phyloP scores from a whole-genome alignment of 2,797 vertebrate genomes.

The Oophaga sylvatica region DNA sequence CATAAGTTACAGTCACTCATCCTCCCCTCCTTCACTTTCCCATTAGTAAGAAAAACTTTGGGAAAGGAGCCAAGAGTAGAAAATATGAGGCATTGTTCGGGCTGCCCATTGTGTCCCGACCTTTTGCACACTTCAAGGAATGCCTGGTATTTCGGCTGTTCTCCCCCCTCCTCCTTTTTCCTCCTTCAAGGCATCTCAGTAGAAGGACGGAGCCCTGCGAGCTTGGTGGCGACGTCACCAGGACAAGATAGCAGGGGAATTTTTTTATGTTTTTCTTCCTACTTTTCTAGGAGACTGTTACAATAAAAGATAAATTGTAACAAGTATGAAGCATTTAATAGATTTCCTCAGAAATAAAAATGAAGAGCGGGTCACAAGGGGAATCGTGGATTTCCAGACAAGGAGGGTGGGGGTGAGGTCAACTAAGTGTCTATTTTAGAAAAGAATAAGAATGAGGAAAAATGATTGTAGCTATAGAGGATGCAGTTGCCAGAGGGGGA shows the following conservation, averaged over 20 bases:
- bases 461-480: not conserved
- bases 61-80: slow-evolving; percentile 34
- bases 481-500: too few relatives aligned
- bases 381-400: slow-evolving; percentile 2
- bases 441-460: not conserved
- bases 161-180: not conserved
- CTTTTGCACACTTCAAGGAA: slow-evolving; percentile 31
- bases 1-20: slow-evolving; percentile 2
- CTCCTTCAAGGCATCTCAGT: slow-evolving; percentile 22
- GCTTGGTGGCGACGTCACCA: slow-evolving; percentile 3
- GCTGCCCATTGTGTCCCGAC: slow-evolving; percentile 46
- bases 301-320: slow-evolving; percentile 46
- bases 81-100: slow-evolving; percentile 49
- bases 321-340: not conserved
- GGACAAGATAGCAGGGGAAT: not conserved
- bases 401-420: not conserved
- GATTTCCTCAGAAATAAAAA: slow-evolving; percentile 7
- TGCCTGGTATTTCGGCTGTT: slow-evolving; percentile 5
- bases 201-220: not conserved
- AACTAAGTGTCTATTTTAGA: slow-evolving; percentile 20
- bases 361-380: slow-evolving; percentile 21
- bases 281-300: not conserved
- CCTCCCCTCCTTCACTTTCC: slow-evolving; percentile 29
- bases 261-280: not conserved
- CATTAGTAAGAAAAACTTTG: slow-evolving; percentile 42